Percentiles rank a stretch among this genome's conserved stretches.
Evolutionary conservation across 2,888 invertebrate species (phyloP).

Genomic region (Chloromyia formosa): DNA sequence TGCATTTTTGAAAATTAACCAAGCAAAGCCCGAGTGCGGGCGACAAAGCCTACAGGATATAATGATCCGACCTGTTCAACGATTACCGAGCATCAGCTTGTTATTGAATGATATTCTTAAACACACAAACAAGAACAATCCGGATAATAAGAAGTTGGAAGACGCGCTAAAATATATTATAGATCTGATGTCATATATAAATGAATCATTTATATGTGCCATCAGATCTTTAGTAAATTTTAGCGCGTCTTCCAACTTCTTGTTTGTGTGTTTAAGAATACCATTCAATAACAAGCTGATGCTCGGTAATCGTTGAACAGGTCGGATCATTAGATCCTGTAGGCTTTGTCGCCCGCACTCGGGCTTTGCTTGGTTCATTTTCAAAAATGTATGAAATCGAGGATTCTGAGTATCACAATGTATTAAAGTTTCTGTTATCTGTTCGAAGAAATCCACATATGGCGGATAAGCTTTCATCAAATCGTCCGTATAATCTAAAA

Average conservation of each 20-base stretch:
- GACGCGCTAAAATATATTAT: slow-evolving; percentile 87
- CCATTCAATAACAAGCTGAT: slow-evolving; percentile 93
- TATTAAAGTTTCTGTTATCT: slow-evolving; percentile 91
- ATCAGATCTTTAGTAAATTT: slow-evolving; percentile 91
- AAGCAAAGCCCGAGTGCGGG: slow-evolving; percentile 94
- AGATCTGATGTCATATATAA: slow-evolving; percentile 95
- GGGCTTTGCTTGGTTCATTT: slow-evolving; percentile 91
- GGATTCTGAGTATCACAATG: slow-evolving; percentile 93
- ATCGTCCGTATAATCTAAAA: slow-evolving; percentile 86
- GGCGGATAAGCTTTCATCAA: slow-evolving; percentile 95
- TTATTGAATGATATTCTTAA: slow-evolving; percentile 94
- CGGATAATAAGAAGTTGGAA: slow-evolving; percentile 86
- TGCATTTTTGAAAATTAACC: slow-evolving; percentile 96
- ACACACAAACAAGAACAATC: slow-evolving; percentile 86
- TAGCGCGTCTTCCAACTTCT: slow-evolving; percentile 85
- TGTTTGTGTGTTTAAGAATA: slow-evolving; percentile 92
- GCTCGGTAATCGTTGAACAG: slow-evolving; percentile 97
- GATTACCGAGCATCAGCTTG: slow-evolving; percentile 94
- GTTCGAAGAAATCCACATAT: slow-evolving; percentile 98
- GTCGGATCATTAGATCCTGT: slow-evolving; percentile 95
- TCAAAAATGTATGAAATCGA: slow-evolving; percentile 97
- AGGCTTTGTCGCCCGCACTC: slow-evolving; percentile 96
- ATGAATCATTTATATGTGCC: slow-evolving; percentile 98
- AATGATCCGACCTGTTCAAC: slow-evolving; percentile 96
- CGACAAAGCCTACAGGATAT: slow-evolving; percentile 95